A percentile compares a stretch with the other conserved stretches of the same genome.
Conservation (phyloP, 2,797 vertebrate genomes). For the Phrynocephalus forsythii region DNA sequence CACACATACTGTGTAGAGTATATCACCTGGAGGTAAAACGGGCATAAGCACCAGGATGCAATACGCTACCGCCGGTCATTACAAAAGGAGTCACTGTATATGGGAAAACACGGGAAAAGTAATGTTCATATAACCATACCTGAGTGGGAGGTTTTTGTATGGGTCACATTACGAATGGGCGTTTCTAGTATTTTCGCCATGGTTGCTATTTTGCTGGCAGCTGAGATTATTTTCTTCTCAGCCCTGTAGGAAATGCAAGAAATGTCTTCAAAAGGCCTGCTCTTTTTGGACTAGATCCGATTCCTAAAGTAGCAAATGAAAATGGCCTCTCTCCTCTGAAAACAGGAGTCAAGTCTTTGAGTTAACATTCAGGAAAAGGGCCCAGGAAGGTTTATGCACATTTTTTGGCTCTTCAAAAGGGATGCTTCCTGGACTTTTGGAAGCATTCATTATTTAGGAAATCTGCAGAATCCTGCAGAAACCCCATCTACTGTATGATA, state of each 20-base stretch:
- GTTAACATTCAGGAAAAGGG: background rate
- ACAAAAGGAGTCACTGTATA: background rate
- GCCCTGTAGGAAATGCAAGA: conserved; percentile 80
- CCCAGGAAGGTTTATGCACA: background rate
- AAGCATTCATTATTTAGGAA: no score
- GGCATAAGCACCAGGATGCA: background rate
- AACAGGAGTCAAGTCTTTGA: background rate
- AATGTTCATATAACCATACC: conserved; percentile 68
- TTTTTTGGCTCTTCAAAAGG: no score
- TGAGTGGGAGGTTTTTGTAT: conserved; percentile 61
- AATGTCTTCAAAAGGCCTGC: conserved; percentile 15
- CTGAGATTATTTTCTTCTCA: conserved; percentile 94
- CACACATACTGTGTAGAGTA: background rate
- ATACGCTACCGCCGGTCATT: conserved; percentile 7
- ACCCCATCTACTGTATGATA: no score
- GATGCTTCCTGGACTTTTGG: background rate
- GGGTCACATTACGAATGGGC: conserved; percentile 76
- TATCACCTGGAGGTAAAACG: background rate
- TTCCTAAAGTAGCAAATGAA: background rate
- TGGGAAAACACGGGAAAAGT: conserved; percentile 1
- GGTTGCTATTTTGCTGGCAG: conserved; percentile 91
- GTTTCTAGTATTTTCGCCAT: conserved; percentile 95
- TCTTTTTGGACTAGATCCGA: conserved; percentile 35
- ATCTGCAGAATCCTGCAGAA: background rate
- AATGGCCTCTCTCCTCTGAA: background rate